Conservation (phyloP, 2,888 invertebrate species). For the Bombyx huttoni region DNA sequence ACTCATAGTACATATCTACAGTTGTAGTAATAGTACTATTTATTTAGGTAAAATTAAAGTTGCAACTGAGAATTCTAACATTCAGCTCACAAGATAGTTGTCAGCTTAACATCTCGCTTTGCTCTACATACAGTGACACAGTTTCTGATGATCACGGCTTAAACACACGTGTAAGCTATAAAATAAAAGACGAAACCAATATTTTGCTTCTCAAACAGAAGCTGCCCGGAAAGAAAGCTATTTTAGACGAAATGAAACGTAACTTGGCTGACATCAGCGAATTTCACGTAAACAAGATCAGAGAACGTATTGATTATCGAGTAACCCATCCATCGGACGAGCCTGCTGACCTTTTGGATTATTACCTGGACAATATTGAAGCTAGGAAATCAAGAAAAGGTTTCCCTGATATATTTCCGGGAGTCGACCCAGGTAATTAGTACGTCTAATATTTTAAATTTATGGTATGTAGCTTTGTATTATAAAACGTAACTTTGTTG, state of each 20-base stretch:
- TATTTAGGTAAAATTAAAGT: too few species aligned
- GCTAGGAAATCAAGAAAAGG: slow-evolving; percentile 8
- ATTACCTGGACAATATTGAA: slow-evolving; percentile 23
- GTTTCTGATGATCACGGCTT: slow-evolving; percentile 7
- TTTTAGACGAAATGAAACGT: slow-evolving; percentile 57
- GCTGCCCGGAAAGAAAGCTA: slow-evolving; percentile 27
- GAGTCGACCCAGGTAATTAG: slow-evolving; percentile 17
- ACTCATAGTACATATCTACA: too few species aligned
- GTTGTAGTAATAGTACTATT: too few species aligned
- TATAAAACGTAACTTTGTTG: too few species aligned
- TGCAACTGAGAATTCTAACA: not conserved
- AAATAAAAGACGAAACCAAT: slow-evolving; percentile 11
- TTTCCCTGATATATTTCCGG: slow-evolving; percentile 14
- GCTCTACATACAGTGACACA: not conserved
- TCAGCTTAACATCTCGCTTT: not conserved
- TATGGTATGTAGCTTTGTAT: too few species aligned
- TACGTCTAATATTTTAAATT: not conserved
- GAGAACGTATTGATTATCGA: slow-evolving; percentile 13
- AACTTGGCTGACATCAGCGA: slow-evolving; percentile 31
- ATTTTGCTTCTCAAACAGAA: slow-evolving; percentile 13
- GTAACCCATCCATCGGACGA: slow-evolving; percentile 8
- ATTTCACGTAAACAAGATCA: slow-evolving; percentile 23
- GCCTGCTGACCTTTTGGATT: slow-evolving; percentile 27
- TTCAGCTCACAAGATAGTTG: not conserved
- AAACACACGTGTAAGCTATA: not conserved